phyloP scores from a whole-genome alignment of 2,888 invertebrate genomes.

The Chrysolina haemoptera region DNA sequence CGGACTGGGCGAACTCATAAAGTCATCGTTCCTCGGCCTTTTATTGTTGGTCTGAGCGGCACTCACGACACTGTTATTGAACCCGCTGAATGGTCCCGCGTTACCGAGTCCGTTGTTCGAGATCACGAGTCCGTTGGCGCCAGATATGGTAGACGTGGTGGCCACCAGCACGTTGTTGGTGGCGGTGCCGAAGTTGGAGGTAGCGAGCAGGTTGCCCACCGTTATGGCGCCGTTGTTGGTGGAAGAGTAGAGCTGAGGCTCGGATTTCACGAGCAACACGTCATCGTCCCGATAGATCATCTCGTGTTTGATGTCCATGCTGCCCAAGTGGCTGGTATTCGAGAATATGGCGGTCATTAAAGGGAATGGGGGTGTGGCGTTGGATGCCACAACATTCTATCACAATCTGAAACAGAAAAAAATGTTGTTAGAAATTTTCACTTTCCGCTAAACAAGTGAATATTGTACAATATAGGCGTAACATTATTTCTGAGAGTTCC shows the following conservation, averaged over 20 bases:
- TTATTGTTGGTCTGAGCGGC: slow-evolving; percentile 63
- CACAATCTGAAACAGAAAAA: slow-evolving; percentile 64
- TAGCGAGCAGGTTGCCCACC: slow-evolving; percentile 56
- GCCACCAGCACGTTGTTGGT: slow-evolving; percentile 63
- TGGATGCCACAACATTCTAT: slow-evolving; percentile 66
- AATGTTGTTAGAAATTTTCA: slow-evolving; percentile 5
- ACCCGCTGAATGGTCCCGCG: slow-evolving; percentile 57
- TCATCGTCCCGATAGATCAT: slow-evolving; percentile 74
- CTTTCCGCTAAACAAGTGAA: not conserved
- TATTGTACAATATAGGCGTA: not conserved
- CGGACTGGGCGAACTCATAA: slow-evolving; percentile 77
- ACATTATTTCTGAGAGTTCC: too few species aligned
- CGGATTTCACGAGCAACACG: slow-evolving; percentile 70
- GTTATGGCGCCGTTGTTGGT: slow-evolving; percentile 53
- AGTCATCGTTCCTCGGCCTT: slow-evolving; percentile 74
- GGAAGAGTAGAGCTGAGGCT: slow-evolving; percentile 65
- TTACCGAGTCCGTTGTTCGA: slow-evolving; percentile 60
- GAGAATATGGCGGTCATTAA: slow-evolving; percentile 62
- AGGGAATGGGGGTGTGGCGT: slow-evolving; percentile 56
- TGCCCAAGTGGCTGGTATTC: slow-evolving; percentile 53
- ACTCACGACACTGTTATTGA: slow-evolving; percentile 63
- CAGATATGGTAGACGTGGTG: slow-evolving; percentile 65
- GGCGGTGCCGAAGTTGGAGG: slow-evolving; percentile 56
- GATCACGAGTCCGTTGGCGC: slow-evolving; percentile 51
- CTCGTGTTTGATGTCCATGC: slow-evolving; percentile 78